These are phyloP conservation scores for Paramormyrops hopkinsi DNA, from an alignment of 2,797 vertebrate species.

Conservation along the genomic window DNA sequence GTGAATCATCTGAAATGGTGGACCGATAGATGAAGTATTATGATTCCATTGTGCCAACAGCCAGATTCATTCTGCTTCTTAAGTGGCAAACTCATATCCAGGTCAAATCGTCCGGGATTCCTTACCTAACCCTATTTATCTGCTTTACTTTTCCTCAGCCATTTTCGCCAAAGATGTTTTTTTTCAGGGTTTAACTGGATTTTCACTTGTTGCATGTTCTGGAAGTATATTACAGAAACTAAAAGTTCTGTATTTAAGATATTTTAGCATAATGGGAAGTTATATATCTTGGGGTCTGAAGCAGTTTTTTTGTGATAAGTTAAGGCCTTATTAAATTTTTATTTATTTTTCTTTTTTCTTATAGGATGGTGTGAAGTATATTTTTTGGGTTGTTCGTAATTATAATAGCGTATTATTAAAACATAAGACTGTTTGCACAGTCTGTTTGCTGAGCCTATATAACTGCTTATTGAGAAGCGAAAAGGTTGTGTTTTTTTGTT, in stretches of 20 bases:
- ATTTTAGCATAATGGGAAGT: background rate
- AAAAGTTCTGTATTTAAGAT: slow-evolving; percentile 8
- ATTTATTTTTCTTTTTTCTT: slow-evolving; percentile 5
- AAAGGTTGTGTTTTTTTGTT: background rate
- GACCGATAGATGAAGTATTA: slow-evolving; percentile 2
- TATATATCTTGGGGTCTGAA: slow-evolving; percentile 1
- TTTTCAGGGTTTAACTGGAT: slow-evolving; percentile 9
- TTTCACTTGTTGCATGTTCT: background rate
- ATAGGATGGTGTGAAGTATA: slow-evolving; percentile 10
- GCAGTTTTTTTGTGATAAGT: background rate
- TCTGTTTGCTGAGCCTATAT: slow-evolving; percentile 11
- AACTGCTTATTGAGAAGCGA: background rate
- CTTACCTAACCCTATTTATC: background rate
- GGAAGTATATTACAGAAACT: background rate
- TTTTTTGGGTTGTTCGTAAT: background rate
- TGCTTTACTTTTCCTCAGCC: background rate
- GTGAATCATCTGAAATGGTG: background rate
- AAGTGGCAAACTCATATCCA: background rate
- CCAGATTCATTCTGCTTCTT: background rate
- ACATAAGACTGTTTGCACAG: background rate
- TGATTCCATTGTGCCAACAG: background rate
- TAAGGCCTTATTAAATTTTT: background rate
- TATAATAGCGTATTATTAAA: background rate
- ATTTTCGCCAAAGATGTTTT: background rate
- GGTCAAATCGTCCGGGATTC: background rate